A percentile compares a stretch with the other conserved stretches of the same genome.
Conservation (phyloP, 2,113 vertebrate genomes). For the Gallinago undulata region DNA sequence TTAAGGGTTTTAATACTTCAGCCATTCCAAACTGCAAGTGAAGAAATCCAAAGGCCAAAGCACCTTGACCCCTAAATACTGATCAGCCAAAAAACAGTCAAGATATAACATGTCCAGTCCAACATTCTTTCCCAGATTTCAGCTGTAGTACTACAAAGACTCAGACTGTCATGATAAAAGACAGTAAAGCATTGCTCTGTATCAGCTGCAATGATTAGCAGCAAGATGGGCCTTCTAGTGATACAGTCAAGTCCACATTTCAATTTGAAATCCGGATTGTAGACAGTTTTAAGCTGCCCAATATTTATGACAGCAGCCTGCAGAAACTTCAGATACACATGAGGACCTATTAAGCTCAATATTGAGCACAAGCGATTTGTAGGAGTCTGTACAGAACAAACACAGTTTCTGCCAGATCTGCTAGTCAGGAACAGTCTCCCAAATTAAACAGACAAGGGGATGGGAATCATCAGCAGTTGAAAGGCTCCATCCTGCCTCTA, state of each 20-base stretch:
- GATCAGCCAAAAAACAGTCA: background rate
- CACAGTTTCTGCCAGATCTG: background rate
- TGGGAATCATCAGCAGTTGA: background rate
- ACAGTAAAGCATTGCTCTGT: background rate
- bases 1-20: constrained; percentile 18
- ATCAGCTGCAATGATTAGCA: background rate
- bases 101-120: background rate
- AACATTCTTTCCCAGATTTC: constrained; percentile 22
- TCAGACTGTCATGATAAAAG: background rate
- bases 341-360: background rate
- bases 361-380: background rate
- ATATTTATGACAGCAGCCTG: background rate
- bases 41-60: constrained; percentile 41
- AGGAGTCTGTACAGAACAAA: background rate
- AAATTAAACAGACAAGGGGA: background rate
- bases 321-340: background rate
- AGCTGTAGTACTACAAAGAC: background rate
- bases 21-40: background rate
- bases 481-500: background rate
- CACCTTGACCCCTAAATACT: constrained; percentile 9
- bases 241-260: background rate
- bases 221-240: background rate
- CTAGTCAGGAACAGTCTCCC: background rate
- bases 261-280: background rate
- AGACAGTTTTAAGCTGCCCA: background rate